Evolutionary conservation across 1,140 invertebrate genomes (phyloP), one percentile per base, ranked within the genome.

Genomic region (Sipha flava): DNA sequence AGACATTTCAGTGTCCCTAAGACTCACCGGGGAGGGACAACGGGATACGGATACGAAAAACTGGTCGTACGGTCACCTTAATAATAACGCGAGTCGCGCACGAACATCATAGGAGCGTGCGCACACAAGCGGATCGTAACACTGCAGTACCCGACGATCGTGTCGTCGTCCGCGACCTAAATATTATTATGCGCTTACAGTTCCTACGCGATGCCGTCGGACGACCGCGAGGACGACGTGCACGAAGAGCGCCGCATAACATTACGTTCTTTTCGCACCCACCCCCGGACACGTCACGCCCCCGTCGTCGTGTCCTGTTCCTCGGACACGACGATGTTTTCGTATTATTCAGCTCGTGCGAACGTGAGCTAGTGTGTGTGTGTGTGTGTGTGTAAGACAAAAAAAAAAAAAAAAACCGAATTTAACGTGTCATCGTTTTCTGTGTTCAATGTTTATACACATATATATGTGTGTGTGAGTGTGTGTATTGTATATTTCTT

Each of bases 391-490:
- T 73, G 47, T 52, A 21, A 43, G 47, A n/a, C 47, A 10, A 77
- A 77, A 77, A 77, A 52, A 77, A 77, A 77, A 77, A 77, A 77
- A 52, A 77, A 77, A 77, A 66, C 31, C 18, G 37, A 77, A 77
- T 59, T 52, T 77, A 59, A 43, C 52, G 31, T 43, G 73, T 77
- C 73, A 77, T 77, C 73, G 49, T 77, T 59, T 77, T 70, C 9
- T 47, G n/a, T 23, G 37, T 21, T 16, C 7, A 0, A 6, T 10
- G 37, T 40, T 4, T 40, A 40, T 10, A 40, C 29, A 18, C 14
- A 45, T 68, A 43, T 34, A 18, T 34, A 18, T 29, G 3, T 18
- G 18, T 31, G 16, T n/a, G n/a, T 37, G 2, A 26, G 9, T 14
- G 16, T 34, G 23, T 37, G 18, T 34, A 64, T 64, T n/a, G 31